Evolutionary conservation across 2,113 vertebrate genomes (phyloP).

Genomic region (Mungos mungo): DNA sequence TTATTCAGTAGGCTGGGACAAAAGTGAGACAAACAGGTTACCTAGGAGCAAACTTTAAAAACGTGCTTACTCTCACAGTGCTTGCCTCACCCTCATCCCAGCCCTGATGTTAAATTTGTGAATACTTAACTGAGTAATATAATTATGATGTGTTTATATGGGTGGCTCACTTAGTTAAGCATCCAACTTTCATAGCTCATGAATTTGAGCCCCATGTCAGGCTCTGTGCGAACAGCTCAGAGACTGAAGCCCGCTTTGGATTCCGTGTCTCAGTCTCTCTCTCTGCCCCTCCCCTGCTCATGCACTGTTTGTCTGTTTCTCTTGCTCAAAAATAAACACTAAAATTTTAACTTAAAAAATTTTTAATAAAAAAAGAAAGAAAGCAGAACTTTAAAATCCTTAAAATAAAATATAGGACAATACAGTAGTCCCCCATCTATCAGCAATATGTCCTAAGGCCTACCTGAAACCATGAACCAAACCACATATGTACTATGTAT

Average conservation of each 20-base stretch:
- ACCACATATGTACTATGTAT: neutral
- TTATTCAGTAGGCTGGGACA: neutral
- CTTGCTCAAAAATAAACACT: no score
- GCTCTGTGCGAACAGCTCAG: no score
- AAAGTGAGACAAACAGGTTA: neutral
- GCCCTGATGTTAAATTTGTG: neutral
- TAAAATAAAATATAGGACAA: constrained; percentile 14
- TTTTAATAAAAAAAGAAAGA: no score
- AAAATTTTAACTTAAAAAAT: no score
- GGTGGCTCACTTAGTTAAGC: no score
- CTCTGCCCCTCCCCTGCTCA: no score
- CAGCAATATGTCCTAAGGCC: neutral
- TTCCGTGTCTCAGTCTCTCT: no score
- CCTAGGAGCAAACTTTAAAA: neutral
- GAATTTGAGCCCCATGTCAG: no score
- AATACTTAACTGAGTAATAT: constrained; percentile 14
- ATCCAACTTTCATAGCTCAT: no score
- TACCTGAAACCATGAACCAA: neutral
- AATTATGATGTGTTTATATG: neutral
- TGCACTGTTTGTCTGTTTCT: no score
- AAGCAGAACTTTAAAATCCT: neutral
- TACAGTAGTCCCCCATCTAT: neutral
- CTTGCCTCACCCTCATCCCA: neutral
- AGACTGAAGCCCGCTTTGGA: no score
- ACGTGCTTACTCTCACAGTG: neutral